Base-by-base conservation (phyloP, 2,888 invertebrate genomes). In the Apomyelois bistriatella region DNA sequence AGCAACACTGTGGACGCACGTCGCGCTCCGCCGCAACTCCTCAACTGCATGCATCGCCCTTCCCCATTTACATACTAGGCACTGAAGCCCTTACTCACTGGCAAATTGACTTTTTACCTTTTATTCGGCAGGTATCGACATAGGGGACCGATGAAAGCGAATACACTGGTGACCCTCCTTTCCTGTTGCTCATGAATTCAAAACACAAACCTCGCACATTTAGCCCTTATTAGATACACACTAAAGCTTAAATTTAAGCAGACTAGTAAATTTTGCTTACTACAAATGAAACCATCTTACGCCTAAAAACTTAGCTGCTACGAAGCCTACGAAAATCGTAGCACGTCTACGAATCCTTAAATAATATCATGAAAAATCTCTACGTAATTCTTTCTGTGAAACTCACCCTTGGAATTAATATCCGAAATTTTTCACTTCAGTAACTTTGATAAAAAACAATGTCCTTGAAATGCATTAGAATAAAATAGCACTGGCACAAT, bases 61-160 rank as follows among this genome's bases (percentile, higher is more conserved):
- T 79, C 83, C 81, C 83, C 76, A 87, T 86, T 87, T 86, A 87
- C 88, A 86, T 86, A 87, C 74, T 76, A 81, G 79, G 78, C 79
- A 77, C 75, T 74, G 74, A 74, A 87, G 87, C 87, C 88, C 89
- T 90, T 85, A 86, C 79, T 88, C 65, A 79, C 81, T 82, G 82
- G 78, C 66, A 85, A 89, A 89, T 86, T 90, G 87, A 89, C 89
- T 86, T 89, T 88, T 83, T 89, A 88, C 88, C 83, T 88, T 86
- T 88, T 85, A 88, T 87, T 85, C 86, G 77, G 76, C 87, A 88
- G 86, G 88, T 87, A 85, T 84, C 80, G 76, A 87, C 67, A 76
- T 79, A 73, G 89, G 89, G 89, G 84, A 83, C 76, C 73, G 73
- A 76, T 76, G 74, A 83, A 87, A 83, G 79, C 79, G 67, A 74